Evolutionary conservation across 2,888 invertebrate genomes (phyloP), one percentile per base, ranked within the genome.

Genomic region (Tipula lateralis): DNA sequence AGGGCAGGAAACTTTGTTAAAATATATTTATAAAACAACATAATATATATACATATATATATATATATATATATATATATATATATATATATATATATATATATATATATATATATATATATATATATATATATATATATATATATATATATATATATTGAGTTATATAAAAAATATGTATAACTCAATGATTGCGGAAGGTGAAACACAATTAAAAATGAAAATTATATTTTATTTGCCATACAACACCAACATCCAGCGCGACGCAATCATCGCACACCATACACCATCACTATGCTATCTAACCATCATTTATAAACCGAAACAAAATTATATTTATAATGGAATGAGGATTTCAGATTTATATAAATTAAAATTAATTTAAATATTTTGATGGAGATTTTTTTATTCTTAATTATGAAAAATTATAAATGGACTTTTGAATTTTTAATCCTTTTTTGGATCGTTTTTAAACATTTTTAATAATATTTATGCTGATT

Each of bases 1-100:
- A 34, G 32, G 83, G 34, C 83, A 83, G 83, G 83, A 82, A 82
- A 82, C 82, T 82, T 82, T 82, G 82, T 29, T 82, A 82, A 29
- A 34, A 83, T 7, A 83, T 82, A 82, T 30, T n/a, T 30, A 30
- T 24, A 83, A 34, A 83, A 83, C 29, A 83, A 83, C 66, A 66
- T 19, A 50, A 16, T 50, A 50, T n/a, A 50, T 19, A 66, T 66
- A 66, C 19, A 66, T 66, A 66, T 24, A 66, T 9, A n/a, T n/a
- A n/a, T n/a, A n/a, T n/a, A n/a, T n/a, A n/a, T n/a, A n/a, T n/a
- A n/a, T n/a, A n/a, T n/a, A n/a, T n/a, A n/a, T n/a, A n/a, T n/a
- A n/a, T n/a, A n/a, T n/a, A n/a, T n/a, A n/a, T n/a, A n/a, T n/a
- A n/a, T n/a, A n/a, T n/a, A n/a, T n/a, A n/a, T n/a, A n/a, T n/a